Conservation (phyloP, 2,797 vertebrate genomes). For the Lemur catta region DNA sequence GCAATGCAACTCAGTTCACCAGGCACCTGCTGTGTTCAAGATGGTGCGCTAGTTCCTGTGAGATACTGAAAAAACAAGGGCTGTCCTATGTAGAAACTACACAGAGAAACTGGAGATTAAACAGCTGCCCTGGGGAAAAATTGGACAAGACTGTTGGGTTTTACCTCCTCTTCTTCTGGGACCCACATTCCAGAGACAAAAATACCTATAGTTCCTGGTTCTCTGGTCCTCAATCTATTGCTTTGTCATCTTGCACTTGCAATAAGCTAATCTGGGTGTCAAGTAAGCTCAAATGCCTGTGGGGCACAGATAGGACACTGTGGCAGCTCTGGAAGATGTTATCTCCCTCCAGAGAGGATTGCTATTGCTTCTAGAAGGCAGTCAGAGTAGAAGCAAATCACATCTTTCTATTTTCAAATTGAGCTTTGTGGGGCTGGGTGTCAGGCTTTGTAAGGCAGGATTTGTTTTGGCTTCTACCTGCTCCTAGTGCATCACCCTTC, state of each 20-base stretch:
- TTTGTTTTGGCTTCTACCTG: too few species aligned
- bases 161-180: not conserved
- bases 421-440: too few species aligned
- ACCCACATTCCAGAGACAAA: not conserved
- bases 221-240: not conserved
- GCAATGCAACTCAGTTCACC: not conserved
- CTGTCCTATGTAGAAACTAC: rapidly evolving
- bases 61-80: not conserved
- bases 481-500: too few species aligned
- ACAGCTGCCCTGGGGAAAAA: not conserved
- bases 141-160: not conserved
- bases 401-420: too few species aligned
- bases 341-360: too few species aligned
- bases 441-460: too few species aligned
- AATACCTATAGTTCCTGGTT: too few species aligned
- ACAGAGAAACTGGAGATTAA: not conserved
- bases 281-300: too few species aligned
- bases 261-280: not conserved
- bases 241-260: not conserved
- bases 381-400: too few species aligned
- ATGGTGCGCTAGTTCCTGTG: rapidly evolving
- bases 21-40: not conserved
- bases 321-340: too few species aligned
- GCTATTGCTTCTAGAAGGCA: too few species aligned
- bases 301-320: too few species aligned